Base-by-base conservation (phyloP, 2,113 vertebrate genomes). In the Parotia lawesii region DNA sequence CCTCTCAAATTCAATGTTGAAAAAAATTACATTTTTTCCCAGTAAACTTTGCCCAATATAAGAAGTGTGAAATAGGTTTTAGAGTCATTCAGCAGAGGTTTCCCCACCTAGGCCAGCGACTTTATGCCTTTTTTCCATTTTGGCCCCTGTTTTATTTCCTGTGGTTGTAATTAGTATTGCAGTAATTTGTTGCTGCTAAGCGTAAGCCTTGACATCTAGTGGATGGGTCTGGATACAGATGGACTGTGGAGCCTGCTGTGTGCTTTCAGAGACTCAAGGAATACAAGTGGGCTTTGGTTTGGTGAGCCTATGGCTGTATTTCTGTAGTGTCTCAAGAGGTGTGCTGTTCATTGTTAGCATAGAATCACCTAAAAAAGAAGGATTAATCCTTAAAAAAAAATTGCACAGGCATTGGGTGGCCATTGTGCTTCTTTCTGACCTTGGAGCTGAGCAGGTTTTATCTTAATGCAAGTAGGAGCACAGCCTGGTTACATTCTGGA, bases 321-420 rank as follows among this genome's bases (percentile, higher is more conserved):
- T 48, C 24, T 33, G 6, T 25, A 0, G 0, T 3, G 6, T 50
- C 35, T 77, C 29, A 8, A 13, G 38, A 33, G 24, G 37, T 44
- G 24, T 15, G 12, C 11, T 16, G 1, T 22, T 76, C 4, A 4
- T 29, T 3, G 1, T 17, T 58, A 40, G 42, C 15, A 7, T 0
- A 22, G 38, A 25, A n/a, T 35, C 25, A 24, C 28, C 31, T 37
- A 4, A 70, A 72, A 80, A 27, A 70, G 11, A 16, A 9, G 2
- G 9, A 47, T 47, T n/a, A 25, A 38, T 17, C 27, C 35, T 61
- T 2, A 23, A 67, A 67, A 60, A 73, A 80, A 54, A 35, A 8
- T 0, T 0, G 3, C 9, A 5, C 11, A 18, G 38, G 27, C 35
- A 8, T 1, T 33, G 19, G 3, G 15, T 73, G 44, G 15, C 27